Evolutionary conservation across 2,888 invertebrate species (phyloP).

Genomic region (Torymus texanus): DNA sequence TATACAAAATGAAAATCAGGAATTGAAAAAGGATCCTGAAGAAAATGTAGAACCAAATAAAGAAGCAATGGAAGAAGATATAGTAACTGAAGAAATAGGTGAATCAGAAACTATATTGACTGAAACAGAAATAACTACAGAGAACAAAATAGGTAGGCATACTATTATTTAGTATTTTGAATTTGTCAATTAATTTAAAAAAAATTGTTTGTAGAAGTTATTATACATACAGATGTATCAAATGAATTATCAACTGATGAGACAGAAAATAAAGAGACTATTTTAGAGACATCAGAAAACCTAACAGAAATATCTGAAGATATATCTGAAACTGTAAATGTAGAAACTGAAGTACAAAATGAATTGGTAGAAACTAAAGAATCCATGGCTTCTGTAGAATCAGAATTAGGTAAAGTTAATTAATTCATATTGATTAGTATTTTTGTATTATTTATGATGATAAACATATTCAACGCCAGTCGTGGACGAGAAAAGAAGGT

Average conservation of each 20-base stretch:
- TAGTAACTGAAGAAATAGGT: slow-evolving; percentile 46
- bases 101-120: slow-evolving; percentile 79
- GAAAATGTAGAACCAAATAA: slow-evolving; percentile 23
- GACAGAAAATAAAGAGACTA: slow-evolving; percentile 78
- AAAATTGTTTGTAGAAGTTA: background rate
- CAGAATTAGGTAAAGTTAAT: slow-evolving; percentile 65
- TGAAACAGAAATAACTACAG: slow-evolving; percentile 23
- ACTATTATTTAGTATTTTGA: background rate
- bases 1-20: slow-evolving; percentile 9
- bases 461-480: no score
- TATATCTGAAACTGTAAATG: slow-evolving; percentile 58
- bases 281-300: slow-evolving; percentile 81
- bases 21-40: slow-evolving; percentile 9
- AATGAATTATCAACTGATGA: slow-evolving; percentile 79
- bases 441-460: no score
- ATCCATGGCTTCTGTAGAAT: slow-evolving; percentile 63
- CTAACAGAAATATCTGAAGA: slow-evolving; percentile 1
- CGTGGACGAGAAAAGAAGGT: no score
- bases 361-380: slow-evolving; percentile 58
- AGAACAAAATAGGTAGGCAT: slow-evolving; percentile 25
- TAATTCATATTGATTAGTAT: background rate
- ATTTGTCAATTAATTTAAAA: slow-evolving; percentile 19
- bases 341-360: slow-evolving; percentile 3
- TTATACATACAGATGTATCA: slow-evolving; percentile 61
- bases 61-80: slow-evolving; percentile 60